Conservation (phyloP, 2,113 vertebrate species). For the Lota lota region DNA sequence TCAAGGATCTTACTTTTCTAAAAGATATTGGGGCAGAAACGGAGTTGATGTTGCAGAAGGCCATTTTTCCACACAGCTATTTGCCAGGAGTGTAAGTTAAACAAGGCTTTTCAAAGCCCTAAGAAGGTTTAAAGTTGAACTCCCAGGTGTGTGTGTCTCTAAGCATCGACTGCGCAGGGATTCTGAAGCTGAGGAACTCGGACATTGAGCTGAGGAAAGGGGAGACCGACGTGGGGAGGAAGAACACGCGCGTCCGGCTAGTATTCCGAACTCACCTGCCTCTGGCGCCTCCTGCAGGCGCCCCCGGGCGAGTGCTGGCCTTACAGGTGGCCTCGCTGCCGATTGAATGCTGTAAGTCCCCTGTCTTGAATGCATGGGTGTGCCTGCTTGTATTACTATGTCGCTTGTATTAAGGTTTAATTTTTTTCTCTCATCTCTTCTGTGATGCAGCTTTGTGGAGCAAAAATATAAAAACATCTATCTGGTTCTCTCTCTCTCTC, state of each 20-base stretch:
- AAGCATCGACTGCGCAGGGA: conserved; percentile 91
- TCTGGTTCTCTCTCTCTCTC: not conserved
- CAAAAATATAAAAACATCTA: not conserved
- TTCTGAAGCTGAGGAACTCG: conserved; percentile 89
- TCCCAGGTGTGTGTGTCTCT: conserved; percentile 1
- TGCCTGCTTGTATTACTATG: not conserved
- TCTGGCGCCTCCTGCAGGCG: conserved; percentile 65
- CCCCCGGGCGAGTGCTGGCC: conserved; percentile 80
- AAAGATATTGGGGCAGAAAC: too few relatives aligned
- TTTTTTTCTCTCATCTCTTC: too few relatives aligned
- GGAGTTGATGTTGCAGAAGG: too few relatives aligned
- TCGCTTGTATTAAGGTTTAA: too few relatives aligned
- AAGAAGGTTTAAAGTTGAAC: not conserved
- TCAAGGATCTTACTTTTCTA: too few relatives aligned
- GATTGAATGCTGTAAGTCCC: conserved; percentile 90
- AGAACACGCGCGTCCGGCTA: conserved; percentile 87
- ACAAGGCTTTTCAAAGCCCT: not conserved
- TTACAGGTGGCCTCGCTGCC: conserved; percentile 85
- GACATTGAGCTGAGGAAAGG: conserved; percentile 93
- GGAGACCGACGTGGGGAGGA: conserved; percentile 89
- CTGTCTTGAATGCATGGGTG: not conserved
- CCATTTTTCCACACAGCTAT: not conserved
- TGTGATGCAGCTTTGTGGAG: too few relatives aligned
- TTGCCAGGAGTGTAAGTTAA: not conserved
- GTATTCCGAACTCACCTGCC: conserved; percentile 87